Base-by-base conservation (phyloP, 2,113 vertebrate species). In the Vombatus ursinus region DNA sequence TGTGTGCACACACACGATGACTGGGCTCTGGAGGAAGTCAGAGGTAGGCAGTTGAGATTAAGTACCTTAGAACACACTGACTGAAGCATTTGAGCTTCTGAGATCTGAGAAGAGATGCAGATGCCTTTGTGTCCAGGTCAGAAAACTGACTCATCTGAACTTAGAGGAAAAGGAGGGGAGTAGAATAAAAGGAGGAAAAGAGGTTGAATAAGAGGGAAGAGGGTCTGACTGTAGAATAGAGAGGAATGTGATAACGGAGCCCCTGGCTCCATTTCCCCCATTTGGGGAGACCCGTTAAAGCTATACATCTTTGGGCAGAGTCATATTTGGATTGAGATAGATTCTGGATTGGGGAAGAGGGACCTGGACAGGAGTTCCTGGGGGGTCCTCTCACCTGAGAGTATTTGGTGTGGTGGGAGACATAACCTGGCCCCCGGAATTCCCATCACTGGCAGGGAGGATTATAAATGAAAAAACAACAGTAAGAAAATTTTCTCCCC, bases 291-390 rank as follows among this genome's bases (percentile, higher is more conserved):
- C 8, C 1, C 1, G 51, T 98, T 93, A 53, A 96, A 97, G 48
- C 97, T 99, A 44, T 98, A 95, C 92, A 89, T 99, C 98, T 99
- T 98, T 98, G 98, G 84, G 54, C 52, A 44, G 8, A 8, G 92
- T 50, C 52, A 95, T 96, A 98, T 98, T 98, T 98, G 98, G 98
- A 97, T 97, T 96, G 96, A 98, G 97, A 98, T 96, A 96, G 94
- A 91, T 97, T 97, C 26, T 91, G 49, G 92, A 22, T 91, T 47
- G 31, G 31, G 1, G 51, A n/a, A 31, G 12, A 84, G 96, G 95
- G 68, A 68, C 31, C 61, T 68, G 28, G 31, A n/a, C 92, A 25
- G 12, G 54, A 52, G 22, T 54, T 0, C 2, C 0, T 31, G 1
- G 26, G 31, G 0, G 37, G 47, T n/a, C 31, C 57, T 37, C 28